These are phyloP conservation scores for Agrotis exclamationis DNA, from an alignment of 2,888 invertebrate genomes.

Conservation along the genomic window DNA sequence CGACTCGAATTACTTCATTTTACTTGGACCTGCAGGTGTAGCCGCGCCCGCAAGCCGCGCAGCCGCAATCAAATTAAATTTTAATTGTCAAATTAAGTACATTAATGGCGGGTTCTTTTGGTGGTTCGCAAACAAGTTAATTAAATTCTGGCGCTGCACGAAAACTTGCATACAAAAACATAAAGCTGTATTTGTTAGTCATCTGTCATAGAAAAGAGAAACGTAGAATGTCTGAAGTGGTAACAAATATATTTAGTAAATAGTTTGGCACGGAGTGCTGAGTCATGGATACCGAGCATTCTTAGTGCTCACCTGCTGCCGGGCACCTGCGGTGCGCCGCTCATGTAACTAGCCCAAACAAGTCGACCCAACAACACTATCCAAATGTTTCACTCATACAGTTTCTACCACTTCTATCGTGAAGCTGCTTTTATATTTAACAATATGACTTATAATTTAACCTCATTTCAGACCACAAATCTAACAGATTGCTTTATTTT, in stretches of 20 bases:
- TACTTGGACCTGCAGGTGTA: conserved; percentile 78
- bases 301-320: conserved; percentile 75
- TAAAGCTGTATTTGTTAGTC: conserved; percentile 25
- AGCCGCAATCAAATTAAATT: conserved; percentile 77
- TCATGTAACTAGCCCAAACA: conserved; percentile 67
- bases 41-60: conserved; percentile 62
- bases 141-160: conserved; percentile 56
- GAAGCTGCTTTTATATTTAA: not conserved
- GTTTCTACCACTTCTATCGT: not conserved
- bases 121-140: conserved; percentile 66
- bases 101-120: conserved; percentile 71
- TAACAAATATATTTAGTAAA: conserved; percentile 66
- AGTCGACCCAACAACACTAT: conserved; percentile 46
- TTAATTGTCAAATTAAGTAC: conserved; percentile 78
- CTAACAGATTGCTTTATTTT: conserved; percentile 41
- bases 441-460: conserved; percentile 10
- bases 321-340: conserved; percentile 78
- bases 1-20: conserved; percentile 86
- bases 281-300: conserved; percentile 75
- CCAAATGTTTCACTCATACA: conserved; percentile 31
- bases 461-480: conserved; percentile 22
- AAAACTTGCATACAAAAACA: conserved; percentile 44
- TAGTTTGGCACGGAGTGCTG: conserved; percentile 77
- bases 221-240: conserved; percentile 27
- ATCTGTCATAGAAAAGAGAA: conserved; percentile 20